Conservation (phyloP, 2,797 vertebrate species). For the Pogoniulus pusillus region DNA sequence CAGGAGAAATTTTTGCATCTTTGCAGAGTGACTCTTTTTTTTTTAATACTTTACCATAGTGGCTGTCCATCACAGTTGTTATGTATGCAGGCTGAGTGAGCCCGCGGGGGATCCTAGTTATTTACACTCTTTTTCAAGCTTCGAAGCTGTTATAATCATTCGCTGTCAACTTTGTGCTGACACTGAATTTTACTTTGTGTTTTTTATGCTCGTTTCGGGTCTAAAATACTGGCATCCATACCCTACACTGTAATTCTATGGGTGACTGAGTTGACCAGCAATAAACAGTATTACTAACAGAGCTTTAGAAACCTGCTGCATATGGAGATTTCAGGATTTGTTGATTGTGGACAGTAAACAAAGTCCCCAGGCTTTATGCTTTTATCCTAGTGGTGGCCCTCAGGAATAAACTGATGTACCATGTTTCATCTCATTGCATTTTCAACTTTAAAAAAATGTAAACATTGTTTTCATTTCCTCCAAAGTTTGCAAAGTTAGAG, state of each 20-base stretch:
- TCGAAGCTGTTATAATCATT: slow-evolving; percentile 89
- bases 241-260: slow-evolving; percentile 77
- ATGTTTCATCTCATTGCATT: slow-evolving; percentile 64
- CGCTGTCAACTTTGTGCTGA: slow-evolving; percentile 92
- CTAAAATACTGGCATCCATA: slow-evolving; percentile 79
- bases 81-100: slow-evolving; percentile 84
- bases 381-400: slow-evolving; percentile 71
- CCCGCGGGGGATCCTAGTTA: slow-evolving; percentile 92
- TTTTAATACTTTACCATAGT: slow-evolving; percentile 70
- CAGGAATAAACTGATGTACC: slow-evolving; percentile 50
- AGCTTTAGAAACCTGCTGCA: slow-evolving; percentile 72
- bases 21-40: slow-evolving; percentile 71
- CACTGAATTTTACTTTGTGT: slow-evolving; percentile 85
- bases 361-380: slow-evolving; percentile 70
- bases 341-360: slow-evolving; percentile 78
- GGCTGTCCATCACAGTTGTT: slow-evolving; percentile 86
- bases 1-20: slow-evolving; percentile 79
- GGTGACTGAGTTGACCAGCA: slow-evolving; percentile 78
- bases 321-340: slow-evolving; percentile 77
- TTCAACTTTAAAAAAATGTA: slow-evolving; percentile 66
- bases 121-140: slow-evolving; percentile 93
- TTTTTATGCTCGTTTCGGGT: slow-evolving; percentile 83
- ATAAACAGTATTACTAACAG: slow-evolving; percentile 68
- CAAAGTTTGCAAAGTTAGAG: slow-evolving; percentile 57
- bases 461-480: slow-evolving; percentile 59